Base-by-base conservation (phyloP, 2,797 vertebrate species). In the Sebastes kiyomatsui region DNA sequence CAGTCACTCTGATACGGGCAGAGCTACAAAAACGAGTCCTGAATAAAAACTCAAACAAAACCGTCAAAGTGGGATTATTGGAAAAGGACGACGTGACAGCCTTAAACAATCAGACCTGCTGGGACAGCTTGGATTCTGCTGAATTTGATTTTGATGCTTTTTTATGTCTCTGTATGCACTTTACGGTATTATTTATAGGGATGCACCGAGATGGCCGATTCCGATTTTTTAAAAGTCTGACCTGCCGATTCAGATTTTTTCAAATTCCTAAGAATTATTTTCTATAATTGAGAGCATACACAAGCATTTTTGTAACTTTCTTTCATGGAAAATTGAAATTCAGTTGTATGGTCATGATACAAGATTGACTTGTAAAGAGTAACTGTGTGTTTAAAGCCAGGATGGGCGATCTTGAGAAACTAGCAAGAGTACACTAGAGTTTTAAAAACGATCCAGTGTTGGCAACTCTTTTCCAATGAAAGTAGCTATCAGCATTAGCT, bases 61-160 rank as follows among this genome's bases (percentile, higher is more conserved):
- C 25, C 1, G 5, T 22, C 32, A 4, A 59, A 82, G 82, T 84
- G 83, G 81, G 86, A 89, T 87, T 5, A 33, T 66, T 86, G 84
- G 86, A 86, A 84, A 76, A 32, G 2, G 14, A 23, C 5, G 35
- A 74, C 8, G 60, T 56, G 14, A 5, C 5, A 9, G 33, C 18
- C 6, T 10, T 1, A 20, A 18, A 52, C 3, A 13, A 18, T 67
- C 30, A 25, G 27, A 55, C 18, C 22, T 38, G 54, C 73, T 46
- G 52, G n/a, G 22, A 27, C 1, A 33, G 55, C 1, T 54, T 54
- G 42, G 52, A 18, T 14, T 46, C 20, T 25, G 58, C 22, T 54
- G n/a, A 55, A 35, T 35, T 54, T 6, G 22, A 73, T 22, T 22
- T 33, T n/a, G 18, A n/a, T 12, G 60, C 60, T 23, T 10, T 67